These are phyloP conservation scores for Lampropteryx suffumata DNA, from an alignment of 2,888 invertebrate genomes.

Conservation along the genomic window DNA sequence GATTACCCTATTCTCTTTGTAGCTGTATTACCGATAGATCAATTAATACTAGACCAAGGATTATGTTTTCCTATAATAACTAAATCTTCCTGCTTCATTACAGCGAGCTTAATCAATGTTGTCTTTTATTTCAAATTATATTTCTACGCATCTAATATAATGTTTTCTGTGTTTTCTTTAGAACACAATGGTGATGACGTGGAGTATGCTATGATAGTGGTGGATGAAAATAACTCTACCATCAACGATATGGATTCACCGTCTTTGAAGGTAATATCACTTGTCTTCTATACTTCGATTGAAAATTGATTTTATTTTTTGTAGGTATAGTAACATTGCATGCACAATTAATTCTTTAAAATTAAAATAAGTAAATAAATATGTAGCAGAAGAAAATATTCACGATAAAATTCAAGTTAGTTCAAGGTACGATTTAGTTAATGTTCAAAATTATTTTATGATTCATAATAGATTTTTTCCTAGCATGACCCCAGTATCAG, in stretches of 20 bases:
- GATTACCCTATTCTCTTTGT: slow-evolving; percentile 14
- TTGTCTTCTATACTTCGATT: slow-evolving; percentile 16
- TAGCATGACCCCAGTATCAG: slow-evolving; percentile 22
- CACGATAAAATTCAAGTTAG: not conserved
- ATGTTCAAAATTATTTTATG: slow-evolving; percentile 9
- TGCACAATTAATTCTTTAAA: slow-evolving; percentile 26
- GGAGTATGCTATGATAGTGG: slow-evolving; percentile 94
- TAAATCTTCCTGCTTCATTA: slow-evolving; percentile 58
- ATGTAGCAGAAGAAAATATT: slow-evolving; percentile 4
- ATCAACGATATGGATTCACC: slow-evolving; percentile 92
- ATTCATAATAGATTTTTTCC: not conserved
- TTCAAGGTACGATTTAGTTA: not conserved
- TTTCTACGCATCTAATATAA: slow-evolving; percentile 16
- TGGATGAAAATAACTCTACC: slow-evolving; percentile 94
- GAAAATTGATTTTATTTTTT: slow-evolving; percentile 26
- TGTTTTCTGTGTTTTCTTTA: slow-evolving; percentile 44
- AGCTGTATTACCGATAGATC: slow-evolving; percentile 14
- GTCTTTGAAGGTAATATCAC: slow-evolving; percentile 89
- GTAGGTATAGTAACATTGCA: slow-evolving; percentile 35
- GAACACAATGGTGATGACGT: slow-evolving; percentile 88
- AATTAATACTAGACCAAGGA: slow-evolving; percentile 26
- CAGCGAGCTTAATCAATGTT: slow-evolving; percentile 73
- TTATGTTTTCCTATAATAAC: slow-evolving; percentile 19
- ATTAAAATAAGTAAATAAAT: not conserved
- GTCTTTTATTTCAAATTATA: slow-evolving; percentile 35